Conservation (phyloP, 1,140 invertebrate genomes). For the Harpegnathos saltator region DNA sequence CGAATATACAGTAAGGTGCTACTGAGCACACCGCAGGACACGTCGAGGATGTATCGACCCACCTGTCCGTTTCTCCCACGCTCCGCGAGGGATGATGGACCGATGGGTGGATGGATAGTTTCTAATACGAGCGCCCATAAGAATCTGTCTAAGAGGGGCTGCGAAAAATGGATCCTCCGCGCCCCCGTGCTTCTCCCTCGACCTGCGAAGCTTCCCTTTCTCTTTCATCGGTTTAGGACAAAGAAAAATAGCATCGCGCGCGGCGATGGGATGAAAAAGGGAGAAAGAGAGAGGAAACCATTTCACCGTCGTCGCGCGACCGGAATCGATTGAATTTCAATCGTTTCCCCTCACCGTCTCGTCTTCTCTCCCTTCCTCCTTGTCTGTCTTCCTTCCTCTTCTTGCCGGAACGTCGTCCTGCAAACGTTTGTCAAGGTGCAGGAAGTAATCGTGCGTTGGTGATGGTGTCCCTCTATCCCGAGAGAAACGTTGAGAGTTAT, state of each 20-base stretch:
- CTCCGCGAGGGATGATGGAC: conserved; percentile 70
- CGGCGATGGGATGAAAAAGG: too few relatives aligned
- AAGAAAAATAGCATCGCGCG: conserved; percentile 56
- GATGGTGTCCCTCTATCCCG: too few relatives aligned
- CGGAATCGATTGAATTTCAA: conserved; percentile 74
- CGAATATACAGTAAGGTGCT: conserved; percentile 78
- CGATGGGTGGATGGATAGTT: conserved; percentile 65
- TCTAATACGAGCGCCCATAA: conserved; percentile 63
- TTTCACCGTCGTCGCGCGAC: conserved; percentile 45
- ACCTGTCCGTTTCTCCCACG: conserved; percentile 84
- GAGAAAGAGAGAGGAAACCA: conserved; percentile 68
- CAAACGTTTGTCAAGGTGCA: conserved; percentile 25
- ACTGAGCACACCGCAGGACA: conserved; percentile 70
- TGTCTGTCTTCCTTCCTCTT: too few relatives aligned
- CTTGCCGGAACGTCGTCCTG: not conserved
- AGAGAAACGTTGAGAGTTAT: too few relatives aligned
- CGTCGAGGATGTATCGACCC: conserved; percentile 67
- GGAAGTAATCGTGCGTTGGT: conserved; percentile 20
- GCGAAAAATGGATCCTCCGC: conserved; percentile 73
- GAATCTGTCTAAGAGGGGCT: conserved; percentile 46
- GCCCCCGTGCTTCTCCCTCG: conserved; percentile 44
- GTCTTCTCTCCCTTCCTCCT: not conserved
- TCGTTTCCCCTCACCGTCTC: not conserved
- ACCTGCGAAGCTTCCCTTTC: conserved; percentile 67
- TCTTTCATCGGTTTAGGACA: conserved; percentile 74